Evolutionary conservation across 2,113 vertebrate species (phyloP).

Genomic region (Notechis scutatus): DNA sequence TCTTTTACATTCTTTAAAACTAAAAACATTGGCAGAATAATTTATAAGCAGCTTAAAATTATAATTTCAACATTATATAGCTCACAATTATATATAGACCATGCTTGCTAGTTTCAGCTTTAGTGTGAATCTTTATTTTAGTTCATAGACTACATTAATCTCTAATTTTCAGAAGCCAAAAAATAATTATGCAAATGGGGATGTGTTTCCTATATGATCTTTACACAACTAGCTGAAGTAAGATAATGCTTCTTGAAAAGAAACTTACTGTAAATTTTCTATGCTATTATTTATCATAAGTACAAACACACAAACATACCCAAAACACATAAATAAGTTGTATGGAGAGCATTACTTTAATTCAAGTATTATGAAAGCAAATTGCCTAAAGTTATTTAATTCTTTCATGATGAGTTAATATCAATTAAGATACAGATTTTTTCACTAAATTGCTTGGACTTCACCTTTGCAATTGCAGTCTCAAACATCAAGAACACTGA

Average conservation of each 20-base stretch:
- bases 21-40: constrained; percentile 12
- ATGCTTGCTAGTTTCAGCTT: not conserved
- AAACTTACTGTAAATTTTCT: not conserved
- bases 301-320: not conserved
- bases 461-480: not conserved
- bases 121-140: not conserved
- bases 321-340: not conserved
- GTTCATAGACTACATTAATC: not conserved
- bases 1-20: constrained; percentile 24
- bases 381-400: not conserved
- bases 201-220: not conserved
- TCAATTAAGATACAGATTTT: not conserved
- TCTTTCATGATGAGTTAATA: not conserved
- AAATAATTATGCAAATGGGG: not conserved
- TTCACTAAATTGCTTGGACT: not conserved
- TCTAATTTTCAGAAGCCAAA: not conserved
- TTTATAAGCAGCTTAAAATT: not conserved
- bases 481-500: not conserved
- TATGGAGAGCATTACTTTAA: not conserved
- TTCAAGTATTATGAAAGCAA: not conserved
- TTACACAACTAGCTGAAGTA: not conserved
- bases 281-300: not conserved
- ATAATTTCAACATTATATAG: not conserved
- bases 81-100: not conserved
- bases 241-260: not conserved